phyloP scores from a whole-genome alignment of 1,140 invertebrate species.

The Brachionus paranguensis region DNA sequence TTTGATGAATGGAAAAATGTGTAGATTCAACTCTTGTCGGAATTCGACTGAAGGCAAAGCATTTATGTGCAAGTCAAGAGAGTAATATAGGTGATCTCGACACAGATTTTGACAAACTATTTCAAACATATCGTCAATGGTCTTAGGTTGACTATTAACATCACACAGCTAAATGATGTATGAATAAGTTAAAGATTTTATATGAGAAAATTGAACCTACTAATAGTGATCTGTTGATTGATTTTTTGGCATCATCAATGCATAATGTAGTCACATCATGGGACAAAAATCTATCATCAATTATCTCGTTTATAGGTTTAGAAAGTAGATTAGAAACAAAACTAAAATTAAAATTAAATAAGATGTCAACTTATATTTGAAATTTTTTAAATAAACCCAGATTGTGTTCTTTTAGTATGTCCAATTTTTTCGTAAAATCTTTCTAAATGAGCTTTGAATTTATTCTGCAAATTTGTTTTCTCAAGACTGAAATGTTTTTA shows the following conservation, averaged over 20 bases:
- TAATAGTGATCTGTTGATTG: background rate
- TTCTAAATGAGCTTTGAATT: slow-evolving; percentile 22
- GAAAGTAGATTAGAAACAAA: slow-evolving; percentile 34
- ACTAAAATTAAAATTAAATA: background rate
- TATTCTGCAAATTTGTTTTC: slow-evolving; percentile 1
- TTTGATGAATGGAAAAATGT: slow-evolving; percentile 27
- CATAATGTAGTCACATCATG: slow-evolving; percentile 29
- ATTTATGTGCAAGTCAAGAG: slow-evolving; percentile 34
- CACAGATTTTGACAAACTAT: slow-evolving; percentile 5
- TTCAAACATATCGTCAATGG: slow-evolving; percentile 29
- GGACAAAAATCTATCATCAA: slow-evolving; percentile 31
- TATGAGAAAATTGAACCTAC: background rate
- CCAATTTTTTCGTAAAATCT: slow-evolving; percentile 36
- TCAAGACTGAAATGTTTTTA: background rate
- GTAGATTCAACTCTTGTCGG: slow-evolving; percentile 21
- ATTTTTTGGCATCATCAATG: slow-evolving; percentile 35
- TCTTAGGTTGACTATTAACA: background rate
- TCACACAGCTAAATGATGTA: background rate
- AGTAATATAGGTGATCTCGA: slow-evolving; percentile 15
- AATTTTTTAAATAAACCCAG: background rate
- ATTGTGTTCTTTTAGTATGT: slow-evolving; percentile 29
- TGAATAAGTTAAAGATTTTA: background rate
- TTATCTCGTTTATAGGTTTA: background rate
- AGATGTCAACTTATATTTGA: background rate
- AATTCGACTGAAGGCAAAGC: background rate